Conservation (phyloP, 2,113 vertebrate species). For the Epinephelus fuscoguttatus region DNA sequence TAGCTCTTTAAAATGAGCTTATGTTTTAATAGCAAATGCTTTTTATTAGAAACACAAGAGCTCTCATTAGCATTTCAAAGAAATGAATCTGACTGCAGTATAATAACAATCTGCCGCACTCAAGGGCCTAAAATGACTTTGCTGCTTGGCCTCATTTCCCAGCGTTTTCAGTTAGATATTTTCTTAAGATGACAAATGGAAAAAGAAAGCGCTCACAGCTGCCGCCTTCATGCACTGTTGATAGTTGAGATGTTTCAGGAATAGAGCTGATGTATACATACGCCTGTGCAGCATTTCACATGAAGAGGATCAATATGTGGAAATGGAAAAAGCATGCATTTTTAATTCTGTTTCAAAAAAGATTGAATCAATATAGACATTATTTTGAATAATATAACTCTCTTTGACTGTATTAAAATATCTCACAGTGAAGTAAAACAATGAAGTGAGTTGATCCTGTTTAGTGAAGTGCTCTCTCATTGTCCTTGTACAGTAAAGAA, state of each 20-base stretch:
- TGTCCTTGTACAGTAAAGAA: slow-evolving; percentile 52
- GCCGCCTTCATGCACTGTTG: slow-evolving; percentile 39
- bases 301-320: slow-evolving; percentile 56
- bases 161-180: slow-evolving; percentile 9
- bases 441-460: slow-evolving; percentile 58
- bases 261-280: slow-evolving; percentile 47
- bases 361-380: neutral
- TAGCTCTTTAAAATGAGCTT: neutral
- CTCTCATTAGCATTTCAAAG: slow-evolving; percentile 40
- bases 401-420: slow-evolving; percentile 5
- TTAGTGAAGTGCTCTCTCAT: slow-evolving; percentile 70
- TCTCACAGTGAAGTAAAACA: slow-evolving; percentile 8
- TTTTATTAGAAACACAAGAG: slow-evolving; percentile 3
- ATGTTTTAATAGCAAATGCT: neutral
- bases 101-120: slow-evolving; percentile 14
- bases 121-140: slow-evolving; percentile 25
- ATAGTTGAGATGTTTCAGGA: slow-evolving; percentile 1
- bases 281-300: slow-evolving; percentile 52
- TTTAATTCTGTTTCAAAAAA: neutral
- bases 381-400: neutral
- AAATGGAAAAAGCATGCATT: slow-evolving; percentile 2
- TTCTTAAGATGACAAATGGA: slow-evolving; percentile 5
- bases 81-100: slow-evolving; percentile 9
- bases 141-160: slow-evolving; percentile 35
- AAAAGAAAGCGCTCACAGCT: slow-evolving; percentile 29